A percentile compares a stretch with the other conserved stretches of the same genome.
Conservation (phyloP, 2,888 invertebrate genomes). For the Sphaeridia pumilis region DNA sequence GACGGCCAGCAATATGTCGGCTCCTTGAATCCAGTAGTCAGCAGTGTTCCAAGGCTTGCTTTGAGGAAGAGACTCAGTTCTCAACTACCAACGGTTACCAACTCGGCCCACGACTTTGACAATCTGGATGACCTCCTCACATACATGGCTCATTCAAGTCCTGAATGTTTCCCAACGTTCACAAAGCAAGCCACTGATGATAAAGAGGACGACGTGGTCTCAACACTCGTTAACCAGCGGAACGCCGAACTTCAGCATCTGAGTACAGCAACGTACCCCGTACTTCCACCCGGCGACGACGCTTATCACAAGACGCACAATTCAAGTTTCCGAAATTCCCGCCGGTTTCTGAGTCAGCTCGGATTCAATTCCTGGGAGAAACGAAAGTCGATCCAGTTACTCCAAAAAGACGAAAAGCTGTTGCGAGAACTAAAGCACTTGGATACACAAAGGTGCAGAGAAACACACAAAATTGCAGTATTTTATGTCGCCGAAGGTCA, state of each 20-base stretch:
- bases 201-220: constrained; percentile 73
- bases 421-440: constrained; percentile 82
- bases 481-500: constrained; percentile 97
- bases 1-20: not conserved
- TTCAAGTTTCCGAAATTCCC: constrained; percentile 61
- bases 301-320: constrained; percentile 6
- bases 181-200: constrained; percentile 60
- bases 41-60: constrained; percentile 50
- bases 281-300: not conserved
- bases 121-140: constrained; percentile 84
- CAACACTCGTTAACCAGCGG: constrained; percentile 68
- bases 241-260: constrained; percentile 69
- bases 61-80: constrained; percentile 60
- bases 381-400: constrained; percentile 66
- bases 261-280: constrained; percentile 34
- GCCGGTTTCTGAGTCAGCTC: constrained; percentile 79
- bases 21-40: not conserved
- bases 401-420: constrained; percentile 77
- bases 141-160: constrained; percentile 82
- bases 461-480: constrained; percentile 93
- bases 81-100: constrained; percentile 65
- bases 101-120: constrained; percentile 75
- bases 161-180: constrained; percentile 68
- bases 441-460: constrained; percentile 82
- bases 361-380: constrained; percentile 85